Base-by-base conservation (phyloP, 2,797 vertebrate species). In the Tachyglossus aculeatus region DNA sequence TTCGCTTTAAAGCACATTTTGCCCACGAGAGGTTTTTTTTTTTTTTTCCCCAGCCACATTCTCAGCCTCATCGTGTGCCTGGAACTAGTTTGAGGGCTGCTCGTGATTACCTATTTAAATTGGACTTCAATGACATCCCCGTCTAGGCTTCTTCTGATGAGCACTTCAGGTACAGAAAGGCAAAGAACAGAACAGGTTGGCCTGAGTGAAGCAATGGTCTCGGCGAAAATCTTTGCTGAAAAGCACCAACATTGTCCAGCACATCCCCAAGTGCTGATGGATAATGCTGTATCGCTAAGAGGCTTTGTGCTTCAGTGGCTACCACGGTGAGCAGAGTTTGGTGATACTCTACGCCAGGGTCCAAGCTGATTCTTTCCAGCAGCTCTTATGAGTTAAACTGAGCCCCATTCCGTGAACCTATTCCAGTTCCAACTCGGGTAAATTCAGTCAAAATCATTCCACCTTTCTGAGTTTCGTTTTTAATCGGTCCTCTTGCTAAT, bases 121-220 rank as follows among this genome's bases (percentile, higher is more conserved):
- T 72, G 66, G 61, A n/a, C 64, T n/a, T 33, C 44, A 69, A 15
- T 19, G 18, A 29, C 25, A 71, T 31, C 59, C 36, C 39, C 13
- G 39, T 9, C 32, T 4, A 9, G 18, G 41, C 9, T 65, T 50
- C 21, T 9, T 69, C 27, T 25, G 27, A 45, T 61, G 50, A 76
- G 7, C 2, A 6, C 19, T 66, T 34, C 4, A 7, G 16, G 44
- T 7, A 38, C 34, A 47, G 80, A 78, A 61, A 40, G 25, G 36
- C 66, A 53, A 53, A 72, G 8, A 16, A 29, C 14, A n/a, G 1
- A 67, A 19, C 21, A 81, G 57, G 38, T 60, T 71, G 5, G 2
- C 37, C 9, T 21, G 51, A 36, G 48, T 33, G 36, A 38, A 5
- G 0, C 16, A 57, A 54, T 29, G 3, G 4, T 43, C 77, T 62